Evolutionary conservation across 2,888 invertebrate genomes (phyloP), one percentile per base, ranked within the genome.

Genomic region (Myopa tessellatipennis): DNA sequence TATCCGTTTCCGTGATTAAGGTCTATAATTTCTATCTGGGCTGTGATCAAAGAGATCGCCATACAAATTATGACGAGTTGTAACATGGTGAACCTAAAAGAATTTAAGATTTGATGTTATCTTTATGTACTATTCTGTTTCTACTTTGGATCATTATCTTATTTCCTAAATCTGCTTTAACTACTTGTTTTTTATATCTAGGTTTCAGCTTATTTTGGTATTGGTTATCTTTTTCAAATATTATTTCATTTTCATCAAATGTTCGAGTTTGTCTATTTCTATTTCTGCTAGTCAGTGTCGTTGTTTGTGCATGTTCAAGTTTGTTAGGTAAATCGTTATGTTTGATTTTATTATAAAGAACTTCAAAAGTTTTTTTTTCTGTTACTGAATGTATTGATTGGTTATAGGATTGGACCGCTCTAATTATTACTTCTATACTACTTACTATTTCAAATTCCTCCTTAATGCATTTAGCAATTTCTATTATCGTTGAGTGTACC

Each of bases 311-410:
- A 36, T 70, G 60, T 68, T 76, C 73, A n/a, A 79, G 16, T 65
- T 36, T 74, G 4, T 61, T 18, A 6, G 34, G 60, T 58, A 79
- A 60, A 71, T 74, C 65, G 61, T 73, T 60, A 18, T 78, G 79
- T 61, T 63, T n/a, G 18, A 63, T 55, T 50, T 75, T 78, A 34
- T 78, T 78, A 68, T 60, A 79, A 55, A 78, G 50, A 18, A 79
- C 58, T 45, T 79, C 77, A 5, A n/a, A 16, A 26, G 78, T 77
- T 79, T 77, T 74, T 16, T 72, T 72, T 18, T 72, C 34, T 61
- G 58, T 79, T 8, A 77, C 77, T 12, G 78, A 78, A 72, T 79
- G 78, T 52, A 78, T 68, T 26, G 78, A 68, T 52, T 74, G n/a
- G 60, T 79, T 79, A 74, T 78, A 79, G 10, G 18, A 61, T 60